Percentiles rank a stretch among this genome's conserved stretches.
phyloP scores from a whole-genome alignment of 2,797 vertebrate species.

The Pteronotus mesoamericanus region DNA sequence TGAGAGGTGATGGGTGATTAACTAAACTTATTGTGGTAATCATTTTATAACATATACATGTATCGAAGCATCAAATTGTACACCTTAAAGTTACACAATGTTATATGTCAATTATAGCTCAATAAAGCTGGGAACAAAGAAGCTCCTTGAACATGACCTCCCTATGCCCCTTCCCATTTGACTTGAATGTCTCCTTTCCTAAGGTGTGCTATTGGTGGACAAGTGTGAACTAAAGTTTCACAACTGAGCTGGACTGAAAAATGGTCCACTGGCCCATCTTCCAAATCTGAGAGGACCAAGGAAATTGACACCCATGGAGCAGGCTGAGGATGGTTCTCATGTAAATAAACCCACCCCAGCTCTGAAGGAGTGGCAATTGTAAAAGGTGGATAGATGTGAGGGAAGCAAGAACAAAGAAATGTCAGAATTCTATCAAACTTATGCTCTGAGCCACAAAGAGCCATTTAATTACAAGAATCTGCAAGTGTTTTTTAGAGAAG shows the following conservation, averaged over 20 bases:
- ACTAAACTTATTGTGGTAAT: not conserved
- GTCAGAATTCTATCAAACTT: not conserved
- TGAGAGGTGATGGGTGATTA: not conserved
- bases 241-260: not conserved
- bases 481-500: constrained; percentile 5
- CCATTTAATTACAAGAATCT: not conserved
- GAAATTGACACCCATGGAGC: not conserved
- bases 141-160: not conserved
- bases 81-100: not conserved
- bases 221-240: not conserved
- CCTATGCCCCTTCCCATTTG: not conserved
- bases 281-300: not conserved
- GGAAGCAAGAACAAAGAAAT: constrained; percentile 18
- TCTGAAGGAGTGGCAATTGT: not conserved
- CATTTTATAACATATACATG: not conserved
- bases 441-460: not conserved
- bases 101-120: not conserved
- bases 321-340: not conserved
- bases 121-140: not conserved
- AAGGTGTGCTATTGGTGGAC: not conserved
- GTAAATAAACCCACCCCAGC: not conserved
- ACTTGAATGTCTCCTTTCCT: not conserved
- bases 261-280: not conserved
- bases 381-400: not conserved
- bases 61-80: not conserved